These are phyloP conservation scores for Lordiphosa stackelbergi DNA, from an alignment of 1,140 invertebrate genomes.

Conservation along the genomic window DNA sequence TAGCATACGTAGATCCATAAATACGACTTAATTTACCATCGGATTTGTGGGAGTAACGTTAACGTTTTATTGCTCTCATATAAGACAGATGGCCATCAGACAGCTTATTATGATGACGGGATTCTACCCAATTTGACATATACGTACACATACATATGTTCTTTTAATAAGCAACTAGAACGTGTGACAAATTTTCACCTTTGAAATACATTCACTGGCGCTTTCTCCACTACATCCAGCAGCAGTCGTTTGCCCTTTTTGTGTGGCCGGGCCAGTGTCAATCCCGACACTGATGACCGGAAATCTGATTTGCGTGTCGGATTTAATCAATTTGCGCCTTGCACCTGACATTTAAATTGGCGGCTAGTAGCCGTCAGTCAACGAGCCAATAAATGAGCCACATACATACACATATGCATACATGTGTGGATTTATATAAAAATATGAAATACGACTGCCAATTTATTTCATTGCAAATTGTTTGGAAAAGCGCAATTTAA, in stretches of 20 bases:
- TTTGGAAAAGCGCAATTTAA: conserved; percentile 3
- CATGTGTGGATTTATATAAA: neutral
- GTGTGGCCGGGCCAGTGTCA: conserved; percentile 1
- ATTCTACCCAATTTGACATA: no score
- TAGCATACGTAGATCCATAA: no score
- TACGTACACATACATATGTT: no score
- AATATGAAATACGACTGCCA: conserved; percentile 2
- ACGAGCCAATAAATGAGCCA: conserved; percentile 8
- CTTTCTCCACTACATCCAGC: no score
- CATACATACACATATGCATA: neutral
- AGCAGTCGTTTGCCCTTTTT: neutral
- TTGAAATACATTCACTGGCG: no score
- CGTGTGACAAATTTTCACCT: no score
- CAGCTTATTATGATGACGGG: no score
- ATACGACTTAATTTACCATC: no score
- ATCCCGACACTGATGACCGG: neutral
- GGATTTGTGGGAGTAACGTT: no score
- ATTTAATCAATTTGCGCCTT: conserved; percentile 13
- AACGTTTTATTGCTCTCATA: no score
- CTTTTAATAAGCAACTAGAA: no score
- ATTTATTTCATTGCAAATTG: conserved; percentile 3
- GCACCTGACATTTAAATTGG: conserved; percentile 12
- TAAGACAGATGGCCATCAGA: no score
- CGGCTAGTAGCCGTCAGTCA: conserved; percentile 12
- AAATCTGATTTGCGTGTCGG: conserved; percentile 13